Evolutionary conservation across 2,113 vertebrate genomes (phyloP).

Genomic region (Megaleporinus macrocephalus): DNA sequence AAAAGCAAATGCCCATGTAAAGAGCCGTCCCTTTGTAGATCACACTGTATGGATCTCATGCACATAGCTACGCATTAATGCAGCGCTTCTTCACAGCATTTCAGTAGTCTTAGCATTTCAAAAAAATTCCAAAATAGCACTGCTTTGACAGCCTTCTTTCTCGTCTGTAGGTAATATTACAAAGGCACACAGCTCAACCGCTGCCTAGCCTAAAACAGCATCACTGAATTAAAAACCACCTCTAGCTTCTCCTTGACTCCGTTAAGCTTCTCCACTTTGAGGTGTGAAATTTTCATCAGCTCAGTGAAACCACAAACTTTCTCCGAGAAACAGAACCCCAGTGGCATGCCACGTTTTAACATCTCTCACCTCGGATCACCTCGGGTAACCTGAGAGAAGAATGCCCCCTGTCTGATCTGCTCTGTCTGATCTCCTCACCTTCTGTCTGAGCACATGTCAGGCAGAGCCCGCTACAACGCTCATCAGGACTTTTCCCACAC

Average conservation of each 20-base stretch:
- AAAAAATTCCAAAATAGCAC: background rate
- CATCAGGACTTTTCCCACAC: conserved; percentile 14
- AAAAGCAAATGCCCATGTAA: background rate
- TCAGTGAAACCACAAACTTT: conserved; percentile 5
- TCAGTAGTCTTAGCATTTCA: background rate
- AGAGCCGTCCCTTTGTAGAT: background rate
- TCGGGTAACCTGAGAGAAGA: background rate
- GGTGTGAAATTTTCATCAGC: conserved; percentile 13
- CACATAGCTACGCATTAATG: background rate
- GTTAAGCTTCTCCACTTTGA: conserved; percentile 16
- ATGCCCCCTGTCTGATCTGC: conserved; percentile 30
- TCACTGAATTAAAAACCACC: conserved; percentile 10
- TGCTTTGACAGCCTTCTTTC: conserved; percentile 8
- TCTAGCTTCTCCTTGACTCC: background rate
- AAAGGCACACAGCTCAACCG: background rate
- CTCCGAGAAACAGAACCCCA: conserved; percentile 8
- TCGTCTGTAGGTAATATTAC: background rate
- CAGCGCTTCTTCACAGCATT: background rate
- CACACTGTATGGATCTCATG: background rate
- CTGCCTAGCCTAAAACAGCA: background rate
- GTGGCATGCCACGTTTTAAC: background rate
- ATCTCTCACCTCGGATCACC: conserved; percentile 9
- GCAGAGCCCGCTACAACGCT: conserved; percentile 12
- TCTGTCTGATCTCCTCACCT: conserved; percentile 39
- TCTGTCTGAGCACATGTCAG: conserved; percentile 22